phyloP scores from a whole-genome alignment of 2,113 vertebrate genomes.

The Mirounga angustirostris region DNA sequence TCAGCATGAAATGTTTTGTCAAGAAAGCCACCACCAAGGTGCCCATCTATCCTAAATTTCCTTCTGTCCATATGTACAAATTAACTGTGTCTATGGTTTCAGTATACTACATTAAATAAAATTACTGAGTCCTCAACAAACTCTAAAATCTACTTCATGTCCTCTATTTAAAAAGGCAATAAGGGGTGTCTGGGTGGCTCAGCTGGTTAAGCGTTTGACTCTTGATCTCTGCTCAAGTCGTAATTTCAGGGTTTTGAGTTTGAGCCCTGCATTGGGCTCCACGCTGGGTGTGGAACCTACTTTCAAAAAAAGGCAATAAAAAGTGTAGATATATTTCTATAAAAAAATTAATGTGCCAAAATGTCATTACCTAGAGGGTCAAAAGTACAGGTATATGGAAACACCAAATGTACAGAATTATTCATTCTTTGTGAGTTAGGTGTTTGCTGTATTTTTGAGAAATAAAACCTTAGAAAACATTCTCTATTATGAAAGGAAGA shows the following conservation, averaged over 20 bases:
- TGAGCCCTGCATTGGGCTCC: not conserved
- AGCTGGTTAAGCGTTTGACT: not conserved
- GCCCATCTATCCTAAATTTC: not conserved
- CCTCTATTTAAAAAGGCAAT: not conserved
- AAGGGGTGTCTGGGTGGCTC: not conserved
- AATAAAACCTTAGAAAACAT: not conserved
- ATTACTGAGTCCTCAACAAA: not conserved
- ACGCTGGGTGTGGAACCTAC: not conserved
- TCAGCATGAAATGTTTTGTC: not conserved
- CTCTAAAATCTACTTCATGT: conserved; percentile 10
- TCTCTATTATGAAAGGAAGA: not conserved
- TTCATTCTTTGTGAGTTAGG: not conserved
- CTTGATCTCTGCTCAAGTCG: not conserved
- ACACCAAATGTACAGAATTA: not conserved
- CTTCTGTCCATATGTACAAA: conserved; percentile 16
- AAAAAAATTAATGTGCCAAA: not conserved
- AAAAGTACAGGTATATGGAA: conserved; percentile 2
- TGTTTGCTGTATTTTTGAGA: not conserved
- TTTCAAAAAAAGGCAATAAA: not conserved
- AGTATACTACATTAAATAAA: not conserved
- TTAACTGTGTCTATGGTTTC: not conserved
- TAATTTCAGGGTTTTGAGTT: not conserved
- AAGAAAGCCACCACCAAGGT: not conserved
- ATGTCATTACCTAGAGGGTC: not conserved
- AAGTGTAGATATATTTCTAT: not conserved